Evolutionary conservation across 2,888 invertebrate genomes (phyloP).

Genomic region (Oligia strigilis): DNA sequence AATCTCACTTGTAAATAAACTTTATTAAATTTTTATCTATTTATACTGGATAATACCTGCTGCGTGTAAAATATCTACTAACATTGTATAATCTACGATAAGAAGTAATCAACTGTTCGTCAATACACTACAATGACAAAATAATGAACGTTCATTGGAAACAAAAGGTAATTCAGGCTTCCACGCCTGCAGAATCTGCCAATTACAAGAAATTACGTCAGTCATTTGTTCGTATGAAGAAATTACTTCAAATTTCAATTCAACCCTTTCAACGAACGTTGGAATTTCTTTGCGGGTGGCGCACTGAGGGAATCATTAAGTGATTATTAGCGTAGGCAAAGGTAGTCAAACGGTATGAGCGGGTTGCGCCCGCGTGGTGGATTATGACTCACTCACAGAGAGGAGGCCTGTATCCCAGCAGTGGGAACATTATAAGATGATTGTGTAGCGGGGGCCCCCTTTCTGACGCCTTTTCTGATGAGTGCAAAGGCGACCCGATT

Average conservation of each 20-base stretch:
- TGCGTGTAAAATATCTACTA: too few species aligned
- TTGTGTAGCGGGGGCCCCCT: too few species aligned
- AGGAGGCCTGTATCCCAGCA: too few species aligned
- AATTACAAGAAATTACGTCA: background rate
- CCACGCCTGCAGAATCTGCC: background rate
- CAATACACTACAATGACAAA: background rate
- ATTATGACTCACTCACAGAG: too few species aligned
- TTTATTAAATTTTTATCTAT: background rate
- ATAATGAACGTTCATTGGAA: background rate
- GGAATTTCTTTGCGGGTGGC: too few species aligned
- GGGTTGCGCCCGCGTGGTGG: too few species aligned
- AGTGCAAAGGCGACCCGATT: too few species aligned
- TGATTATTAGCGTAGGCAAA: too few species aligned
- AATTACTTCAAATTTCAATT: background rate
- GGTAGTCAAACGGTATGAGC: too few species aligned
- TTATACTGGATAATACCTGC: background rate
- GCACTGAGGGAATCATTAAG: too few species aligned
- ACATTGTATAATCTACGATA: slow-evolving; percentile 8
- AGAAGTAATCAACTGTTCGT: background rate
- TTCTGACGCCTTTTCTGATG: too few species aligned
- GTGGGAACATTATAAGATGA: too few species aligned
- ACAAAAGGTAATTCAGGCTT: background rate
- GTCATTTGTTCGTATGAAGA: background rate
- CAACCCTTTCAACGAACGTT: background rate
- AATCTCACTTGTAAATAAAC: background rate